Evolutionary conservation across 2,113 vertebrate species (phyloP).

Genomic region (Machaerirhynchus nigripectus): DNA sequence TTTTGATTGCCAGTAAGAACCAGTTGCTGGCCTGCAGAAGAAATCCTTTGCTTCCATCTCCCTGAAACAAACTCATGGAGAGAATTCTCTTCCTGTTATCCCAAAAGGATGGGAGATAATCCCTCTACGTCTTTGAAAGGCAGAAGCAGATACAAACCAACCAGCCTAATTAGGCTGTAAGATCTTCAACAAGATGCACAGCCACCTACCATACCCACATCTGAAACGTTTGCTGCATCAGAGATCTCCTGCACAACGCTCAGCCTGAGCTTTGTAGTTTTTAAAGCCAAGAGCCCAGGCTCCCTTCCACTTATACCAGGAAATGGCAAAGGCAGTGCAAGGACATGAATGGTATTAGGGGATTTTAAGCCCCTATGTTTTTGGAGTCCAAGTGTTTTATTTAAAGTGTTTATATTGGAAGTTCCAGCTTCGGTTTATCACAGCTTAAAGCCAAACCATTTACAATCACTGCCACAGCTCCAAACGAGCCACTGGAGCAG

Average conservation of each 20-base stretch:
- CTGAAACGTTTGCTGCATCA: neutral
- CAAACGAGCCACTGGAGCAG: accelerated
- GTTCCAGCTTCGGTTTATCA: neutral
- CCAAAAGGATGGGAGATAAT: neutral
- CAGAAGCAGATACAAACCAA: neutral
- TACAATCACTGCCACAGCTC: neutral
- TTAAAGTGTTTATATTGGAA: neutral
- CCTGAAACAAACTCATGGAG: neutral
- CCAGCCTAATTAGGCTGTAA: neutral
- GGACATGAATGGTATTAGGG: neutral
- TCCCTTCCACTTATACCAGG: neutral
- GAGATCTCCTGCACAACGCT: neutral
- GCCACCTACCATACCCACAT: neutral
- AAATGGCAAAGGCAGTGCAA: neutral
- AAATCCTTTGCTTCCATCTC: neutral
- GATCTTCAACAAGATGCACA: neutral
- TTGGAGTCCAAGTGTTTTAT: neutral
- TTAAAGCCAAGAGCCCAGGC: neutral
- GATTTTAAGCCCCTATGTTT: neutral
- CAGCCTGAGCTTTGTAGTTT: neutral
- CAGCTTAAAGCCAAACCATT: neutral
- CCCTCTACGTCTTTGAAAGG: neutral
- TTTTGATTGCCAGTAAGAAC: neutral
- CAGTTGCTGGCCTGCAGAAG: neutral
- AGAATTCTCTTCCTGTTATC: neutral